Conservation (phyloP, 2,797 vertebrate species). For the Adelosebastes latens region DNA sequence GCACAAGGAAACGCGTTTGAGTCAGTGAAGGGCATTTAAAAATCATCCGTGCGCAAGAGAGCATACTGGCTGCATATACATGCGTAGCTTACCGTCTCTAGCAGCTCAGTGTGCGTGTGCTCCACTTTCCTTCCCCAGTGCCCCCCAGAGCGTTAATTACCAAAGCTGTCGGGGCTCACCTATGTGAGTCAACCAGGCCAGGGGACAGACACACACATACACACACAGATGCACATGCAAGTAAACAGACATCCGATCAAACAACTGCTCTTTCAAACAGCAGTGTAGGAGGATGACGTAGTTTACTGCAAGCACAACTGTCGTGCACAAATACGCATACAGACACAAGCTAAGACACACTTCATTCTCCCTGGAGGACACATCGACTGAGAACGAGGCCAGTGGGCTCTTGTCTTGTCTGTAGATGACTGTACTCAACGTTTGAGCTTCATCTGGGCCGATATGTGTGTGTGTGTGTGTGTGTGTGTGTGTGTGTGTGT, state of each 20-base stretch:
- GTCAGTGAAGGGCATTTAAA: constrained; percentile 39
- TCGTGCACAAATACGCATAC: constrained; percentile 4
- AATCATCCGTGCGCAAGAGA: constrained; percentile 34
- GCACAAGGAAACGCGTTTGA: constrained; percentile 17
- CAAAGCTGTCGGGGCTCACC: constrained; percentile 60
- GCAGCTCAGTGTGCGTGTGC: constrained; percentile 27
- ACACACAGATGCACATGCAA: neutral
- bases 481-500: constrained; percentile 4
- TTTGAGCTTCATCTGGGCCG: constrained; percentile 56
- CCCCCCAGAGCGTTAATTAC: constrained; percentile 64
- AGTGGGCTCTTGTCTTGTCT: constrained; percentile 71
- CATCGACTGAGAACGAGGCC: constrained; percentile 68
- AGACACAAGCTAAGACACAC: constrained; percentile 56
- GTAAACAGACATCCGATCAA: constrained; percentile 48
- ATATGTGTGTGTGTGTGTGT: neutral
- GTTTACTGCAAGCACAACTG: constrained; percentile 48
- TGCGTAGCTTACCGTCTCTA: constrained; percentile 10
- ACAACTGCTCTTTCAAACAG: constrained; percentile 39
- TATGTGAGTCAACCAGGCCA: constrained; percentile 57
- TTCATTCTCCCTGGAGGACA: constrained; percentile 59
- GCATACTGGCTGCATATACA: constrained; percentile 18
- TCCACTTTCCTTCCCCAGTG: constrained; percentile 29
- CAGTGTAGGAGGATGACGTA: constrained; percentile 50
- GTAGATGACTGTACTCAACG: constrained; percentile 64
- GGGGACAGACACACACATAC: constrained; percentile 23